A percentile compares a stretch with the other conserved stretches of the same genome.
Conservation (phyloP, 2,888 invertebrate species). For the Rhabditoides inermis region DNA sequence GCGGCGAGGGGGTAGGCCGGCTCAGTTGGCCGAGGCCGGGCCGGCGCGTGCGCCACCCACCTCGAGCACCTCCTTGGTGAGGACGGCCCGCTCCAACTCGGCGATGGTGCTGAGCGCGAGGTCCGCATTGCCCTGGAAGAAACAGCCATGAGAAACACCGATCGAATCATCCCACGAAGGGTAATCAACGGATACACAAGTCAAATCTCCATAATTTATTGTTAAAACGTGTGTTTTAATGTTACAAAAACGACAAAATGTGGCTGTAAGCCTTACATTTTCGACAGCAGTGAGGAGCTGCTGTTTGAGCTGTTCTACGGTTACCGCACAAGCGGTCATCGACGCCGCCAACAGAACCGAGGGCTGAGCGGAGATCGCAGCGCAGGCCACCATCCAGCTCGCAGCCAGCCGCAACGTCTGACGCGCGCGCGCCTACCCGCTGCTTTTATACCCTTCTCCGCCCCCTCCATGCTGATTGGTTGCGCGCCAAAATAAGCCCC, state of each 20-base stretch:
- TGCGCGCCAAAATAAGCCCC: constrained; percentile 2
- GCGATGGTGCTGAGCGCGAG: constrained; percentile 19
- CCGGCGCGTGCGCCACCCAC: constrained; percentile 15
- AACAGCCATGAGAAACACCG: not conserved
- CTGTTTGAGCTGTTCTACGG: constrained; percentile 44
- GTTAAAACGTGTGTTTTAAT: not conserved
- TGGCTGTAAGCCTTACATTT: constrained; percentile 39
- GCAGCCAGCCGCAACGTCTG: constrained; percentile 31
- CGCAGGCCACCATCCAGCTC: constrained; percentile 39
- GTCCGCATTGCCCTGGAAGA: constrained; percentile 21
- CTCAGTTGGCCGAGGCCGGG: constrained; percentile 9
- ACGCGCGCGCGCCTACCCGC: constrained; percentile 19
- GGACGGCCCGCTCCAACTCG: constrained; percentile 24
- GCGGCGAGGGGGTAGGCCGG: not conserved
- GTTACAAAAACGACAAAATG: constrained; percentile 1
- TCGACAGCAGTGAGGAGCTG: constrained; percentile 38
- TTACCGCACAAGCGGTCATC: constrained; percentile 21
- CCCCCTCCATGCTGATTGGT: constrained; percentile 11
- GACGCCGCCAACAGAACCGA: constrained; percentile 27
- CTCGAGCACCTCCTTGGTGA: constrained; percentile 36
- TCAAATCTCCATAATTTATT: not conserved
- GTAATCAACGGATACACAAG: no score
- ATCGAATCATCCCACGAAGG: no score
- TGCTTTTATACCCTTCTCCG: constrained; percentile 22
- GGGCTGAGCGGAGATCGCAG: constrained; percentile 26